Conservation (phyloP, 2,888 invertebrate genomes). For the Isoperla grammatica region DNA sequence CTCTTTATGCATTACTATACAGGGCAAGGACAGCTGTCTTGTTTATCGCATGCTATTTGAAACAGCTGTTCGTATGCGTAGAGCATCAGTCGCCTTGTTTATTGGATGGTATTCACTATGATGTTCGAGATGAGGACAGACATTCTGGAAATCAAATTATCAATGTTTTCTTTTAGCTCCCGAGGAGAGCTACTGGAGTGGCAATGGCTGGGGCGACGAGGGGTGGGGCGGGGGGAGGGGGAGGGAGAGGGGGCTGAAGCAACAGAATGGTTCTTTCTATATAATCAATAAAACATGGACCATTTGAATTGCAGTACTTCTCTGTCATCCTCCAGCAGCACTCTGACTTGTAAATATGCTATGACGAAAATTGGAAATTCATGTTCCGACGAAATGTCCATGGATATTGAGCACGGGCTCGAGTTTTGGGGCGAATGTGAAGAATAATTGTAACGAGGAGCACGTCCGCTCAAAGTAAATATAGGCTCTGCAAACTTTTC, state of each 20-base stretch:
- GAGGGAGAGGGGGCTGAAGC: slow-evolving; percentile 20
- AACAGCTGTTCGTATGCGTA: too few relatives aligned
- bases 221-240: slow-evolving; percentile 12
- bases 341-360: slow-evolving; percentile 20
- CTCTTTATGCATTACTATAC: too few relatives aligned
- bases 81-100: too few relatives aligned
- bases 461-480: slow-evolving; percentile 20
- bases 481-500: slow-evolving; percentile 6
- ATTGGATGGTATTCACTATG: too few relatives aligned
- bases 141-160: slow-evolving; percentile 32
- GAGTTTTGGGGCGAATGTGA: background rate
- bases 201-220: slow-evolving; percentile 6
- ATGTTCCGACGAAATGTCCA: slow-evolving; percentile 14
- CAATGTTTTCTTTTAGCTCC: slow-evolving; percentile 21
- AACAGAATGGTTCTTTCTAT: slow-evolving; percentile 27
- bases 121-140: too few relatives aligned
- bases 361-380: slow-evolving; percentile 29
- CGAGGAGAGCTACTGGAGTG: slow-evolving; percentile 13
- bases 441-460: slow-evolving; percentile 14
- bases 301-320: slow-evolving; percentile 31
- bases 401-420: background rate
- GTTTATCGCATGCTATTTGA: too few relatives aligned
- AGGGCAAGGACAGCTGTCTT: too few relatives aligned
- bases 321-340: slow-evolving; percentile 11
- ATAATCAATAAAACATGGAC: slow-evolving; percentile 35